Evolutionary conservation across 1,140 invertebrate species (phyloP), one percentile per base, ranked within the genome.

Genomic region (Apis dorsata): DNA sequence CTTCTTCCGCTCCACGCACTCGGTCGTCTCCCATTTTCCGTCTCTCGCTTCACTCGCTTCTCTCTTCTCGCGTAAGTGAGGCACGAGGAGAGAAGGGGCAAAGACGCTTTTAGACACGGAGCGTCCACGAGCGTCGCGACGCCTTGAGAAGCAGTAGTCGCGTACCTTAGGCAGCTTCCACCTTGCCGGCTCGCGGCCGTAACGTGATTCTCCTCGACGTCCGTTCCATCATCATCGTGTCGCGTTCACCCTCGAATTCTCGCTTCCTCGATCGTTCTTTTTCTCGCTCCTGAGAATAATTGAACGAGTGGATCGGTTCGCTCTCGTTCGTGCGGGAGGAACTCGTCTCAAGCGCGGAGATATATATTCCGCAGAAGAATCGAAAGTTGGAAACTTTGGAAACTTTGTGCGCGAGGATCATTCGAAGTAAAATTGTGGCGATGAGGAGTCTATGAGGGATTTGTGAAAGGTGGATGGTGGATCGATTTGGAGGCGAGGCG

Each of bases 41-140:
- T 66, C 83, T 85, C 57, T 73, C 79, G 63, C 63, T 19, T 65
- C 86, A 44, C 60, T 85, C 70, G 74, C 59, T 80, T 60, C 79
- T 84, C 85, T 86, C 78, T 80, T 85, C 72, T 75, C 74, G 86
- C 81, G 79, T 76, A 83, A 88, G 86, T 89, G 76, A 85, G 84
- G 63, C 68, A 84, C 84, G 80, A 83, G 74, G 86, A 86, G 88
- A 90, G 89, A 84, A 88, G 92, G 91, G 92, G 88, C 85, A 89
- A 88, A 92, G 92, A 93, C 92, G 91, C 86, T 93, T 93, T 93
- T 93, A 93, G 93, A 92, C 90, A 91, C 90, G 88, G 90, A 93
- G 90, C 90, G 91, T 93, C 90, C 87, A 93, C 91, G 91, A 91
- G 80, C 91, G 92, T 93, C 92, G 91, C 90, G 91, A 90, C 89